Base-by-base conservation (phyloP, 2,888 invertebrate species). In the Trilocha varians region DNA sequence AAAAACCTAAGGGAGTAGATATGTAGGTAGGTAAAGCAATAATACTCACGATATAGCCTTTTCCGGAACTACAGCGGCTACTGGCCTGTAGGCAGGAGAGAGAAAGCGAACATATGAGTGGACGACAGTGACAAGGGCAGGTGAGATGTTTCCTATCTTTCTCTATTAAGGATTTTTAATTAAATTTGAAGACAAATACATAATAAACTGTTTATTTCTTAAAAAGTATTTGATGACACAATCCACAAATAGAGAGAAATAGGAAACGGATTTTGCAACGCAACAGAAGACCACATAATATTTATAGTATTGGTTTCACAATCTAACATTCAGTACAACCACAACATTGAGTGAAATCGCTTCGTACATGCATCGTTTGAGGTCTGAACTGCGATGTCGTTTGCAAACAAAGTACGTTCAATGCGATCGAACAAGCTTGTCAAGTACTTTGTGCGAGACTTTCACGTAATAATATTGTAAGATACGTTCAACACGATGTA, bases 41-140 rank as follows among this genome's bases (percentile, higher is more conserved):
- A 77, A 70, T 90, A 94, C 95, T 93, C 90, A 95, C 95, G 94
- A 94, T 94, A 93, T 94, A 94, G 91, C 94, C 94, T 91, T 93
- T 94, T 88, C 93, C 94, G 89, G 93, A 94, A 90, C 93, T 94
- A 90, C 94, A 93, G 88, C 93, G 92, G 90, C 93, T 94, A 90
- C 93, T 93, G 87, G 93, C 93, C 94, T 94, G 89, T 78, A 78
- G 78, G 80, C 88, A 89, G 76, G 80, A 78, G 78, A 87, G 73
- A 82, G 78, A 87, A 83, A 83, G 87, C 83, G 83, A 80, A 86
- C 82, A 77, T 78, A 78, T 85, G 78, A 84, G 79, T 84, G 82
- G 82, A 74, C 61, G 67, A 70, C 71, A 78, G 70, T 74, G 74
- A 74, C 65, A 74, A 59, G 69, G 78, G 74, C 69, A 64, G 67